These are phyloP conservation scores for Galbula dea DNA, from an alignment of 2,113 vertebrate species.

Conservation along the genomic window DNA sequence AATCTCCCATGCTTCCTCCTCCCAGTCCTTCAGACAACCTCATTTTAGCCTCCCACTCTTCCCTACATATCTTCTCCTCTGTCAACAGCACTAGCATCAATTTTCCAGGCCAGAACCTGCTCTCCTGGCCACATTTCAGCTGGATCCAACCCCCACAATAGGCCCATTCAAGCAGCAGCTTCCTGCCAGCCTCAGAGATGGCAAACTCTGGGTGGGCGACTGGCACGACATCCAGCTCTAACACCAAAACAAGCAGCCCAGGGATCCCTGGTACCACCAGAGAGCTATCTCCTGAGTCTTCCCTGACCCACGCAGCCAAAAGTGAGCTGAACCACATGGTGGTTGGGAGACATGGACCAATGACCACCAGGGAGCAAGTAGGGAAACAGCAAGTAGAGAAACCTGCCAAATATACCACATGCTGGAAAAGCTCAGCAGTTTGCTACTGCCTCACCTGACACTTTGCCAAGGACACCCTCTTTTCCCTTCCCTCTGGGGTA, in stretches of 20 bases:
- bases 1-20: slow-evolving; percentile 13
- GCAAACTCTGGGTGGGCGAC: not conserved
- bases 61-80: not conserved
- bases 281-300: rapidly evolving
- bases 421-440: not conserved
- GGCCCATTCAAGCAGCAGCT: rapidly evolving
- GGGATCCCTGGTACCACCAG: rapidly evolving
- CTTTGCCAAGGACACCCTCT: slow-evolving; percentile 21
- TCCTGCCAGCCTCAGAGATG: not conserved
- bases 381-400: not conserved
- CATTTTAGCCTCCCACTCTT: not conserved
- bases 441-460: not conserved
- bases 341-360: rapidly evolving
- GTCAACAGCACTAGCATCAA: not conserved
- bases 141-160: not conserved
- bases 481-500: not conserved
- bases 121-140: not conserved
- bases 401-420: not conserved
- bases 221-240: not conserved
- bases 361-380: not conserved
- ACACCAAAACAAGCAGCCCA: not conserved
- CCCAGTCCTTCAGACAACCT: not conserved
- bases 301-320: rapidly evolving
- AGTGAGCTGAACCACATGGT: rapidly evolving
- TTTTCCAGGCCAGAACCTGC: slow-evolving; percentile 21